These are phyloP conservation scores for Chaetura pelagica DNA, from an alignment of 2,113 vertebrate genomes.

Conservation along the genomic window DNA sequence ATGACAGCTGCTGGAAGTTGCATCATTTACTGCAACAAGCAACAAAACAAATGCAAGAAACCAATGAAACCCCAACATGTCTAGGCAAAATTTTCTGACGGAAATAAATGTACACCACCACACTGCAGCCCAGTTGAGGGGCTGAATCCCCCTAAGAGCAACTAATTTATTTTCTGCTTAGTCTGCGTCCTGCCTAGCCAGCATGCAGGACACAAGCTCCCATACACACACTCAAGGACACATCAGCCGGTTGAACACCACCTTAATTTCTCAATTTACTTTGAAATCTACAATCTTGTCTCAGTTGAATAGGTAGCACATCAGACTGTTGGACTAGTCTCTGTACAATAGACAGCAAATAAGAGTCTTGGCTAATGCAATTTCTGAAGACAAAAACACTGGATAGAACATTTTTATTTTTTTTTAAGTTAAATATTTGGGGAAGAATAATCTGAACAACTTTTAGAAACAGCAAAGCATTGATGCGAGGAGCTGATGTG, in stretches of 20 bases:
- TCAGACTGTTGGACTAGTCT: background rate
- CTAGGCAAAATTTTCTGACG: background rate
- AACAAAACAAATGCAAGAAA: background rate
- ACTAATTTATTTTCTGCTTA: background rate
- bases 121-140: background rate
- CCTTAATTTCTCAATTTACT: background rate
- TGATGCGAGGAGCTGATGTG: background rate
- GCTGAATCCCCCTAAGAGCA: background rate
- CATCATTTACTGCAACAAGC: background rate
- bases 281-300: background rate
- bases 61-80: background rate
- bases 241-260: background rate
- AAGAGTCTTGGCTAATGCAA: background rate
- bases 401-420: background rate
- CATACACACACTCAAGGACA: rapidly evolving
- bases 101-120: background rate
- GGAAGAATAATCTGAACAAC: background rate
- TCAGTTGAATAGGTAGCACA: background rate
- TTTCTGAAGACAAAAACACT: background rate
- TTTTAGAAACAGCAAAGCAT: background rate
- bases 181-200: background rate
- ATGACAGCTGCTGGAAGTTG: background rate
- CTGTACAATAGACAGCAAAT: rapidly evolving
- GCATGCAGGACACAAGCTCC: background rate
- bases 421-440: background rate